Evolutionary conservation across 2,113 vertebrate species (phyloP), one percentile per base, ranked within the genome.

Genomic region (Antechinus flavipes): DNA sequence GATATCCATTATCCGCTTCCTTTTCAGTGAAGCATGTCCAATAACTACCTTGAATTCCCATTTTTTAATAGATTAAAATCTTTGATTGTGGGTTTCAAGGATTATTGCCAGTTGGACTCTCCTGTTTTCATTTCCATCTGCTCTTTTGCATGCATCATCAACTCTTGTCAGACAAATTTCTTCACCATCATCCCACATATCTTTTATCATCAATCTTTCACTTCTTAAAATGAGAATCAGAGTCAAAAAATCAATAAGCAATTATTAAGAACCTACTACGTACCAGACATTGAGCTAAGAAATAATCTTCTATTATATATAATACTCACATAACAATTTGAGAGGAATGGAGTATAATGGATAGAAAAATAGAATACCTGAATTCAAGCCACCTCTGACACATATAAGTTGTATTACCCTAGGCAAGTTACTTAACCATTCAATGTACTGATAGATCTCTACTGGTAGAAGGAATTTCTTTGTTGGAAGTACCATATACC

Each of bases 131-230:
- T 93, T 22, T 93, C 25, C 35, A 92, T 47, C 23, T 53, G 52
- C n/a, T 68, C 54, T 94, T 97, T 54, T 89, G 23, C 90, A 68
- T 93, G 46, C 30, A 12, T 22, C 61, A 42, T 0, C 92, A 35
- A 26, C 68, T 96, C 91, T 54, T 93, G 46, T 53, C 35, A 96
- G 58, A 55, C 90, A 89, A 47, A 92, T 93, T n/a, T 47, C 49
- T 96, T 92, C 16, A 46, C 47, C 0, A 8, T 14, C 94, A 91
- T 35, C 55, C 90, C 42, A 89, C 46, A 93, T 54, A 56, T 42
- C 12, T 61, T 92, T 58, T 92, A 50, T 35, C 46, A 92, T 19
- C 47, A 52, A 30, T 47, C 56, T 61, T 68, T 92, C 49, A 50
- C 30, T 91, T 76, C 4, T n/a, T 84, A 84, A 2, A 22, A 42